Percentiles rank a stretch among this genome's conserved stretches.
phyloP scores from a whole-genome alignment of 2,797 vertebrate species.

The Crocidura indochinensis region DNA sequence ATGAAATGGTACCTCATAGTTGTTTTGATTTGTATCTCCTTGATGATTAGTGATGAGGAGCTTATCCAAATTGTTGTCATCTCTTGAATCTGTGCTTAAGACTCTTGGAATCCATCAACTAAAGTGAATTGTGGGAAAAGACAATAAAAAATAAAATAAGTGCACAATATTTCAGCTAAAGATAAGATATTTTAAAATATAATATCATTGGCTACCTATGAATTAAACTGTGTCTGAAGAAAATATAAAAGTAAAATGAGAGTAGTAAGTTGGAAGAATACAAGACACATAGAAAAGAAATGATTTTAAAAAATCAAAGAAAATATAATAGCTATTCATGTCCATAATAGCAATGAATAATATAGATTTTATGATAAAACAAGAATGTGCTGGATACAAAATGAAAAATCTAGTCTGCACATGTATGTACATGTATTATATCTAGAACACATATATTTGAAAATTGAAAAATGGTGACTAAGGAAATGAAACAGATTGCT shows the following conservation, averaged over 20 bases:
- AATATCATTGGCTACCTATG: neutral
- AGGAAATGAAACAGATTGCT: neutral
- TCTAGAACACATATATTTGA: no score
- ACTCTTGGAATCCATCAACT: neutral
- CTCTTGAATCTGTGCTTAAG: neutral
- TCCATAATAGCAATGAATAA: neutral
- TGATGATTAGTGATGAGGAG: no score
- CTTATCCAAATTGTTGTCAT: neutral
- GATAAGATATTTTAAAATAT: neutral
- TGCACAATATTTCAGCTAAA: neutral
- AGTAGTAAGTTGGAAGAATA: neutral
- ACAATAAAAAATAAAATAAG: neutral
- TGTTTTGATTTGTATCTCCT: no score
- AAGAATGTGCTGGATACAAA: neutral
- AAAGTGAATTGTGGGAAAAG: neutral
- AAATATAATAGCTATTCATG: constrained; percentile 5
- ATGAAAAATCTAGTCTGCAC: neutral
- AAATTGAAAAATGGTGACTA: neutral
- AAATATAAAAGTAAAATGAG: neutral
- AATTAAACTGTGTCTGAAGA: neutral
- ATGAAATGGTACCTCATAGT: no score
- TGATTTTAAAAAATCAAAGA: neutral
- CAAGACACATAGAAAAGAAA: constrained; percentile 11
- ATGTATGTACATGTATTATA: neutral
- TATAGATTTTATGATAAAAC: neutral